A percentile compares a stretch with the other conserved stretches of the same genome.
Evolutionary conservation across 2,113 vertebrate species (phyloP).

Genomic region (Sapayoa aenigma): DNA sequence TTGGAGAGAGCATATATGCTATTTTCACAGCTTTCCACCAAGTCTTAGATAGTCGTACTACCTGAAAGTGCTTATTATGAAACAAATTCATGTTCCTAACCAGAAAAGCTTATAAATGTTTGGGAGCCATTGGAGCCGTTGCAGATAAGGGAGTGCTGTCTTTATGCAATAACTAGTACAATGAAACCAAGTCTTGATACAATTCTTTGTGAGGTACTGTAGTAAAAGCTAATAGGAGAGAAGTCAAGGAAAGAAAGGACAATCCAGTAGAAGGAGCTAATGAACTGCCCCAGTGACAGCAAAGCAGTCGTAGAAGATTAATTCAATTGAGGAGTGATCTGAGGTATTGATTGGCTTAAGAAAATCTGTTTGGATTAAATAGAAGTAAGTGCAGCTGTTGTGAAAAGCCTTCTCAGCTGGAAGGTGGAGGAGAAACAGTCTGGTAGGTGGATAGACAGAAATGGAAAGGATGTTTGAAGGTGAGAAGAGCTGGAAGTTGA

Average conservation of each 20-base stretch:
- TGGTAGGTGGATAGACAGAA: neutral
- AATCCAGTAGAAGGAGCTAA: neutral
- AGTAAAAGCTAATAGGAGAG: neutral
- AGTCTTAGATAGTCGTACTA: neutral
- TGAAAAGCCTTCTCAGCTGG: neutral
- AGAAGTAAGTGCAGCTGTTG: neutral
- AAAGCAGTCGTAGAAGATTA: neutral
- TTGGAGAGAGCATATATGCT: neutral
- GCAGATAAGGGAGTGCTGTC: neutral
- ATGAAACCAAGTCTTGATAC: neutral
- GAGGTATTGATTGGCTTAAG: neutral
- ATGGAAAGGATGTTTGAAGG: neutral
- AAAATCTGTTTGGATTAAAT: neutral
- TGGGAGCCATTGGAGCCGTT: neutral
- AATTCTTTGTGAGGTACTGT: neutral
- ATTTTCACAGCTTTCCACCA: neutral
- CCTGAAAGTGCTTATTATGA: neutral
- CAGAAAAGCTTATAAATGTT: neutral
- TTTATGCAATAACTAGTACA: neutral
- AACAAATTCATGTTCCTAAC: neutral
- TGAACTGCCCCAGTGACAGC: neutral
- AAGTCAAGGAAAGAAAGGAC: neutral
- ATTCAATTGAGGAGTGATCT: neutral
- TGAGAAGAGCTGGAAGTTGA: neutral
- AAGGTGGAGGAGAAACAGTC: neutral